Evolutionary conservation across 1,140 invertebrate species (phyloP), one percentile per base, ranked within the genome.

Genomic region (Aphidius gifuensis): DNA sequence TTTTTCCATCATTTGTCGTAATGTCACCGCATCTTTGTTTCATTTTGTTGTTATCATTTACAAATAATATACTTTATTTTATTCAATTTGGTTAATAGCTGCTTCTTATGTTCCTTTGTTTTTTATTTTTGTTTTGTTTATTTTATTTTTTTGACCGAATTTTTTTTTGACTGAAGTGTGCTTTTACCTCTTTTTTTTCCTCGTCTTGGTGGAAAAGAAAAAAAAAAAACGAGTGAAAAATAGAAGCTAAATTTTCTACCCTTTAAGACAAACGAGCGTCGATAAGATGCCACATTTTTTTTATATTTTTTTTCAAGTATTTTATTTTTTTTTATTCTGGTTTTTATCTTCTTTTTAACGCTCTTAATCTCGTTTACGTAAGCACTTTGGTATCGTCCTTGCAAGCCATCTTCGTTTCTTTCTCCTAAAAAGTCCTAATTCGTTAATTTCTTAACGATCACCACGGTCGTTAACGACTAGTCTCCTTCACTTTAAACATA

Each of bases 361-460:
- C 47, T 54, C 60, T 60, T 49, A 47, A 50, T 45, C 60, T 45
- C 51, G 50, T 62, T 63, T 45, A 54, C 59, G 40, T 11, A 16
- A 9, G 11, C 50, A 53, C n/a, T 38, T 43, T 57, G 21, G 42
- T 39, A 9, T 39, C 45, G 39, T 8, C 21, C 45, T 8, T 58
- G 62, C 45, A 55, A 60, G 32, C 23, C 39, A 21, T 11, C 62
- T 43, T 21, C 42, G 32, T 45, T 21, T 43, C 42, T 42, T 51
- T 43, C 42, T 47, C 40, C 53, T 46, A 47, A 64, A 62, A 66
- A 62, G 51, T 56, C 51, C 43, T 64, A 66, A 68, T 68, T 68
- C 57, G 58, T 60, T 66, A 66, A 68, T 68, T 66, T 66, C 67
- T 58, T 66, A 68, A 68, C 42, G 64, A 68, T 68, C 61, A 55